Evolutionary conservation across 2,797 vertebrate species (phyloP).

Genomic region (Pseudochirops cupreus): DNA sequence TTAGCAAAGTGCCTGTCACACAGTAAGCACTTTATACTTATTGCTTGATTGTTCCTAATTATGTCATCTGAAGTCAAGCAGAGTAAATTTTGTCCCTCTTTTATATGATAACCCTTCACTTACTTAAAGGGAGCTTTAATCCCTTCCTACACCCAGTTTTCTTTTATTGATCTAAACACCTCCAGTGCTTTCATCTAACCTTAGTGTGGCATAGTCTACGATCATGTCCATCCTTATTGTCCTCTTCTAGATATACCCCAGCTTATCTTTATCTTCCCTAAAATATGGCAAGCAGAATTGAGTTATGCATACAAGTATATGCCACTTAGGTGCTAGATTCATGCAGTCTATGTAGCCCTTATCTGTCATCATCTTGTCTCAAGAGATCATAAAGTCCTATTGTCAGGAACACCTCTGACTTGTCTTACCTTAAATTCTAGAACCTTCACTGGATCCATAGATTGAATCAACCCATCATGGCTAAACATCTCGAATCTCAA

Average conservation of each 20-base stretch:
- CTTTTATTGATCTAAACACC: background rate
- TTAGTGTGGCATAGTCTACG: background rate
- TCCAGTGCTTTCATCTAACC: background rate
- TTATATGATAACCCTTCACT: background rate
- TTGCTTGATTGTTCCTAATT: background rate
- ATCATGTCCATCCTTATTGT: background rate
- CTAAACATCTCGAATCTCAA: conserved; percentile 6
- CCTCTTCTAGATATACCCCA: background rate
- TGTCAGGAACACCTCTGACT: background rate
- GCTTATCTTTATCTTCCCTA: background rate
- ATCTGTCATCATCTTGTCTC: background rate
- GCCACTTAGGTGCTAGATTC: background rate
- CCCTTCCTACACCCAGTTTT: background rate
- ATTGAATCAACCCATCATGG: background rate
- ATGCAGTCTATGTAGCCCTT: background rate
- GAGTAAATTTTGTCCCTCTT: background rate
- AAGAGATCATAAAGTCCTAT: background rate
- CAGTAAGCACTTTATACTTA: background rate
- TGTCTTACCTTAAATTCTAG: background rate
- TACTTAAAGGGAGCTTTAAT: background rate
- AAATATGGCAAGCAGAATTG: background rate
- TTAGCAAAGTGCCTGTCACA: background rate
- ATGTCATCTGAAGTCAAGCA: background rate
- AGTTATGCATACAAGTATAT: background rate
- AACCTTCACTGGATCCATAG: background rate